These are phyloP conservation scores for Streptopelia turtur DNA, from an alignment of 2,797 vertebrate species.

Conservation along the genomic window DNA sequence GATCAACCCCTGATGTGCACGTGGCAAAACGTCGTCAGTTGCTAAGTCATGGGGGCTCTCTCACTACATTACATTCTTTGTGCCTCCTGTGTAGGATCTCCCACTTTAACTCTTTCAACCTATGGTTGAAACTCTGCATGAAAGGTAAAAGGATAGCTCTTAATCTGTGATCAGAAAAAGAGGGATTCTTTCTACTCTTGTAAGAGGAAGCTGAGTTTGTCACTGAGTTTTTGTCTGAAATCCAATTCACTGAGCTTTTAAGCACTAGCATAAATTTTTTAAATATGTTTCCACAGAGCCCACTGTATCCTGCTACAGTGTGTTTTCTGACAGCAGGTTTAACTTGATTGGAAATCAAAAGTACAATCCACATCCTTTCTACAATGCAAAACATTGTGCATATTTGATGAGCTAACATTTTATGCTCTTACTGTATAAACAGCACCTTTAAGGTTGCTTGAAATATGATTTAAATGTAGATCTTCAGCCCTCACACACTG, in stretches of 20 bases:
- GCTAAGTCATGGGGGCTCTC: background rate
- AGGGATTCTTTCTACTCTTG: background rate
- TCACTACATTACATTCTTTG: background rate
- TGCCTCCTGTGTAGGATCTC: background rate
- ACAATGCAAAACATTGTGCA: conserved; percentile 64
- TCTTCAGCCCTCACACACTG: background rate
- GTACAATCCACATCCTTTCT: conserved; percentile 70
- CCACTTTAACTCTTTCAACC: background rate
- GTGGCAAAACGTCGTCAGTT: rapidly evolving
- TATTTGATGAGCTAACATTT: conserved; percentile 72
- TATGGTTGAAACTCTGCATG: background rate
- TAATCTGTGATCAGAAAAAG: background rate
- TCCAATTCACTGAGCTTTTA: conserved; percentile 65
- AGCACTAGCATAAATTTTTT: conserved; percentile 67
- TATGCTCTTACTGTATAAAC: conserved; percentile 64
- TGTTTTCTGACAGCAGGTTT: conserved; percentile 64
- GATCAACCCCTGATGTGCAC: background rate
- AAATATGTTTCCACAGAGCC: conserved; percentile 66
- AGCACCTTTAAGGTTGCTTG: conserved; percentile 58
- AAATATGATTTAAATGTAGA: conserved; percentile 62
- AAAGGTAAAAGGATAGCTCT: background rate
- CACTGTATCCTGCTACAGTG: conserved; percentile 52
- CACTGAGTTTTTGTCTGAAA: conserved; percentile 55
- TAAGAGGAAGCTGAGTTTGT: conserved; percentile 23
- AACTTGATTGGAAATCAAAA: conserved; percentile 73